Evolutionary conservation across 2,113 vertebrate genomes (phyloP), one percentile per base, ranked within the genome.

Genomic region (Eulacestoma nigropectus): DNA sequence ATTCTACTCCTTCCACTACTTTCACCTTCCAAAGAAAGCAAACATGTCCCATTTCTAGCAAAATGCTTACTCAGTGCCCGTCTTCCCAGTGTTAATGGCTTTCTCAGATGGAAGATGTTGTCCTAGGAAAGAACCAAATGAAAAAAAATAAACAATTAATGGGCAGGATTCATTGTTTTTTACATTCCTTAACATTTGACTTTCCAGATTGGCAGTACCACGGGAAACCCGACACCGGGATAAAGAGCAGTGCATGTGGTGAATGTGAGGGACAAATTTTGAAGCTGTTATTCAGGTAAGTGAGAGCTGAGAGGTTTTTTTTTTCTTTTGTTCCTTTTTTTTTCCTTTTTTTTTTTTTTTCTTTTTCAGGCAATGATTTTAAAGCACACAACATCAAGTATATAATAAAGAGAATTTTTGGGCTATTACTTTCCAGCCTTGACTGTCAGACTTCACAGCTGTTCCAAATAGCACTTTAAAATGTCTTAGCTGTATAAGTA

Each of bases 21-120:
- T 95, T 89, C 65, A 60, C 89, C 94, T 97, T 98, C 98, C 97
- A 98, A 98, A 97, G 96, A 97, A 97, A 98, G 97, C 97, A 98
- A 98, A 97, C 37, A 91, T 72, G 95, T 91, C 94, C 88, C 91
- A 93, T 93, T 98, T 97, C 94, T 79, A 97, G 94, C 89, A 91
- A 94, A 97, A 76, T 6, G 13, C 93, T 95, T 83, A 68, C 84
- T 92, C 83, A 76, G 60, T 95, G 94, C 91, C 90, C 2, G 19
- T 96, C 90, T 86, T 89, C 88, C 77, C 79, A 68, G 37, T 12
- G 64, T 72, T 98, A 97, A 98, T 97, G 97, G 76, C 87, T 98
- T 98, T 98, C 88, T 97, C 98, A 98, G 97, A 97, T 97, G 97
- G 95, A 92, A 90, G 91, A 95, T 93, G 80, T 76, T n/a, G 13